These are phyloP conservation scores for Micromussa lordhowensis DNA, from an alignment of 92 coral and sea anemone genomes.

Conservation along the genomic window DNA sequence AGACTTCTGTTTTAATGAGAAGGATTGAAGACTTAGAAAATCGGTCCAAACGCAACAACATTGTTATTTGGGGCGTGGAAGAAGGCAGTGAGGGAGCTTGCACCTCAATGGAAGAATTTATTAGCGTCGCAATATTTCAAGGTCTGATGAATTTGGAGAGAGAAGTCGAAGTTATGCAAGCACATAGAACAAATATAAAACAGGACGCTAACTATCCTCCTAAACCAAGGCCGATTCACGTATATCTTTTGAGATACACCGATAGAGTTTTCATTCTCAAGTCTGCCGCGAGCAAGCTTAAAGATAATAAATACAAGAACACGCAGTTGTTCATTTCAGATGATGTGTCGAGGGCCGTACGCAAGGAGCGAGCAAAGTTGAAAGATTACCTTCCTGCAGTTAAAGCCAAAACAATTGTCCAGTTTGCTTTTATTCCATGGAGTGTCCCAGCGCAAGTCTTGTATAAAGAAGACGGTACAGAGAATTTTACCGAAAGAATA, in stretches of 20 bases:
- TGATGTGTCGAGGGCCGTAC: background rate
- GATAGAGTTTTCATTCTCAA: background rate
- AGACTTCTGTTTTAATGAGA: background rate
- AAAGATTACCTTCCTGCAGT: too few relatives aligned
- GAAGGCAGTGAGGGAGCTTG: too few relatives aligned
- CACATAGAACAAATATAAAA: background rate
- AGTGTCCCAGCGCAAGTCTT: too few relatives aligned
- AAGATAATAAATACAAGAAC: background rate
- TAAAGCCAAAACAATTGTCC: background rate
- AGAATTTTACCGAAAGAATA: background rate
- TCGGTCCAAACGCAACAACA: background rate
- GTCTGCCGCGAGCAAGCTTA: background rate
- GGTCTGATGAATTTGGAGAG: background rate
- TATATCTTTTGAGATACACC: background rate
- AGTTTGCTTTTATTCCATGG: background rate
- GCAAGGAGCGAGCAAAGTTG: too few relatives aligned
- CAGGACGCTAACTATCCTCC: background rate
- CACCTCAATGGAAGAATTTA: too few relatives aligned
- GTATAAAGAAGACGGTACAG: background rate
- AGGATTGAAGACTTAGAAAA: background rate
- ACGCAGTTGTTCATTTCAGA: background rate
- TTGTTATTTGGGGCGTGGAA: too few relatives aligned
- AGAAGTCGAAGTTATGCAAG: background rate
- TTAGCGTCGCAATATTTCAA: background rate
- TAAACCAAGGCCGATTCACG: constrained; percentile 2